Evolutionary conservation across 2,797 vertebrate species (phyloP), one percentile per base, ranked within the genome.

Genomic region (Chaetophractus vellerosus): DNA sequence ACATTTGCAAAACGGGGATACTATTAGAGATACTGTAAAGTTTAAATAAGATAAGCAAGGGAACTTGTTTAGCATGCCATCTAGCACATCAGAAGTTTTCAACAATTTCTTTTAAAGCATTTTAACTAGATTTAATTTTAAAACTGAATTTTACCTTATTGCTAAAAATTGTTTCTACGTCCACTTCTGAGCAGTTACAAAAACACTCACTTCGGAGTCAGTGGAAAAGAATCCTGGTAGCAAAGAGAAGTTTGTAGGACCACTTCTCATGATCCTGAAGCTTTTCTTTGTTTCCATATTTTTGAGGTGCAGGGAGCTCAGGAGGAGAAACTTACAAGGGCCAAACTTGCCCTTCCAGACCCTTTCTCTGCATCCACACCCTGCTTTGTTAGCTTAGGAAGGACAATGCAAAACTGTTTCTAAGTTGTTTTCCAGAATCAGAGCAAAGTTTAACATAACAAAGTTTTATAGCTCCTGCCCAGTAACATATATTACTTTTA

Each of bases 391-490:
- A 59, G 85, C 63, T 89, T 81, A 80, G 52, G 41, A 64, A 48
- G 21, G 33, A 88, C 66, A 52, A 57, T 41, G 48, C 72, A 61
- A 88, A 88, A 61, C 66, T 36, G 11, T 69, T 75, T 71, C 90
- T 97, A 97, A 95, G 92, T 94, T 91, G 48, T 95, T 96, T 96
- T 94, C 92, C 92, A 97, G 96, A 95, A 96, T 97, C 92, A 95
- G 95, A 96, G 92, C 91, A 94, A 98, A 96, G 96, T 91, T 97
- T 97, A 97, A 98, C 93, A 92, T 97, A 96, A 96, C 94, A 97
- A 96, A 92, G 85, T 98, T 98, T 98, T 98, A 98, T 96, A 97
- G 95, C 94, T 91, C 91, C 97, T 98, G 96, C 96, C 96, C 75
- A 90, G 96, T 84, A 98, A 96, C 68, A 45, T 94, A 97, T 96